phyloP scores from a whole-genome alignment of 2,888 invertebrate genomes.

The Eupithecia vulgata region DNA sequence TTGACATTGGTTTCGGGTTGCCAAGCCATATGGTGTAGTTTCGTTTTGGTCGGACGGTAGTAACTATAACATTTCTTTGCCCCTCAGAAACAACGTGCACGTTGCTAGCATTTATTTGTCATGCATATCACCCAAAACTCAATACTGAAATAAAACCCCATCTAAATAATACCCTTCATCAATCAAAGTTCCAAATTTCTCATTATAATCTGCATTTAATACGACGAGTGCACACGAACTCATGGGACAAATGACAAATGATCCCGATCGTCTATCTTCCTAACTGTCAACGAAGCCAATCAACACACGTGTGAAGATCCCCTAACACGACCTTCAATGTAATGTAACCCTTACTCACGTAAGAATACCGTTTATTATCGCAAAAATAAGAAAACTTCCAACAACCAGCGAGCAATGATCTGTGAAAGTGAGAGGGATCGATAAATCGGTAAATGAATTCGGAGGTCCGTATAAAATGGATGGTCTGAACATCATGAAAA shows the following conservation, averaged over 20 bases:
- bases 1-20: too few species aligned
- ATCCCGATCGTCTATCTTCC: slow-evolving; percentile 79
- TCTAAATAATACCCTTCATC: slow-evolving; percentile 49
- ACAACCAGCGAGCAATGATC: slow-evolving; percentile 57
- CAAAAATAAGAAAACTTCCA: slow-evolving; percentile 46
- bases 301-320: slow-evolving; percentile 73
- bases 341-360: slow-evolving; percentile 34
- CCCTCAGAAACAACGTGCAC: background rate
- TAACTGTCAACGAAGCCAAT: slow-evolving; percentile 80
- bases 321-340: slow-evolving; percentile 47
- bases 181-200: slow-evolving; percentile 71
- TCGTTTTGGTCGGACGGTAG: too few species aligned
- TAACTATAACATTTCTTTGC: too few species aligned
- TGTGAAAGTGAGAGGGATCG: slow-evolving; percentile 51
- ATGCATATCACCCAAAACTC: background rate
- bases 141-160: background rate
- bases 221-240: slow-evolving; percentile 71
- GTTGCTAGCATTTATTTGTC: background rate
- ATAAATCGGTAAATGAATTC: slow-evolving; percentile 43
- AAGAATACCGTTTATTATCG: slow-evolving; percentile 38
- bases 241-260: slow-evolving; percentile 78
- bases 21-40: too few species aligned
- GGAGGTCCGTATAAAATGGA: slow-evolving; percentile 55
- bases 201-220: slow-evolving; percentile 78
- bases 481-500: slow-evolving; percentile 49